Evolutionary conservation across 2,113 vertebrate species (phyloP).

Genomic region (Perca schrenkii): DNA sequence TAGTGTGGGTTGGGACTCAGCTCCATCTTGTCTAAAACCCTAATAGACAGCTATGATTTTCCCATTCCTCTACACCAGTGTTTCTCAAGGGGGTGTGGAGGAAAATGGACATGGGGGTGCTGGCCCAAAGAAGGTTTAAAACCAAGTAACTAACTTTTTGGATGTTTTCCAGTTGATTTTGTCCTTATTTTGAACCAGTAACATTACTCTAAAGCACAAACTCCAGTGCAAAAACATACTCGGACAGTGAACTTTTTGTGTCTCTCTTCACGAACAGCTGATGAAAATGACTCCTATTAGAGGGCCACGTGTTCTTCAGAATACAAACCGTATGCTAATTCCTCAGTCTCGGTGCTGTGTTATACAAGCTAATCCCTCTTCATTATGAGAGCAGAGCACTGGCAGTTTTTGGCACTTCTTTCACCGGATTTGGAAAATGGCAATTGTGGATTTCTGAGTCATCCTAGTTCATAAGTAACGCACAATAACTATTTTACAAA

Average conservation of each 20-base stretch:
- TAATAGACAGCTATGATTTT: neutral
- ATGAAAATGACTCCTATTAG: conserved; percentile 3
- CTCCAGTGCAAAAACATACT: too few species aligned
- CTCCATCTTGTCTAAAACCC: neutral
- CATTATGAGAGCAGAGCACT: conserved; percentile 50
- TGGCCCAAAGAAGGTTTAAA: too few species aligned
- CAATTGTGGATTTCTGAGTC: conserved; percentile 32
- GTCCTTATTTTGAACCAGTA: conserved; percentile 44
- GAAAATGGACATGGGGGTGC: too few species aligned
- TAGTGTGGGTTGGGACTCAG: neutral
- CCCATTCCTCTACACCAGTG: neutral
- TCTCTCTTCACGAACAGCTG: neutral
- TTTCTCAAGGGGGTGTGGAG: too few species aligned
- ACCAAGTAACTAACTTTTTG: conserved; percentile 63
- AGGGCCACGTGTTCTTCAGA: neutral
- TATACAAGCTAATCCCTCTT: conserved; percentile 54
- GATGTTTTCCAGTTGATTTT: conserved; percentile 67
- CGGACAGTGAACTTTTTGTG: neutral
- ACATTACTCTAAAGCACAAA: neutral
- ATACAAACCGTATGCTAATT: conserved; percentile 17
- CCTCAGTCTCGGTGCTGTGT: conserved; percentile 25
- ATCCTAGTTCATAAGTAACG: conserved; percentile 31
- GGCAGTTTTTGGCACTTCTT: conserved; percentile 40
- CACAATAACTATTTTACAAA: conserved; percentile 20
- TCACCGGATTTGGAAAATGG: conserved; percentile 23